Conservation (phyloP, 2,888 invertebrate genomes). For the Eucriotettix oculatus region DNA sequence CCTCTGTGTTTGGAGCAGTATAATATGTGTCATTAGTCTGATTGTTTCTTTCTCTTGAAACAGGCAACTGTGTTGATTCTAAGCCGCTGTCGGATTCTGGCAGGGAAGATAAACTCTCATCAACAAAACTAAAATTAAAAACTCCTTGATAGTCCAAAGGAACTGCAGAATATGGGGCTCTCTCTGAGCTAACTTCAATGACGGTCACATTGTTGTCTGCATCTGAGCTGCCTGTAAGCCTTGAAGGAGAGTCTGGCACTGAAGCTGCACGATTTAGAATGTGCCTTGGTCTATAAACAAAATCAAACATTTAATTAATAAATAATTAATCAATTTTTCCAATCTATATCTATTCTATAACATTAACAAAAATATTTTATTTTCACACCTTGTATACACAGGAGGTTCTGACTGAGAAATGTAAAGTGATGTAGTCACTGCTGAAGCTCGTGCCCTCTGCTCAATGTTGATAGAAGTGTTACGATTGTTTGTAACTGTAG, state of each 20-base stretch:
- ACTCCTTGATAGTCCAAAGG: constrained; percentile 6
- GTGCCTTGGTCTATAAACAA: constrained; percentile 5
- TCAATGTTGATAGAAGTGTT: too few species aligned
- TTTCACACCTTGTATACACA: constrained; percentile 9
- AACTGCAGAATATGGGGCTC: constrained; percentile 1
- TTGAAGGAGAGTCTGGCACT: constrained; percentile 6
- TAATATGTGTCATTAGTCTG: constrained; percentile 11
- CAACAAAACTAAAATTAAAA: constrained; percentile 15
- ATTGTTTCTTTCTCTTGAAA: constrained; percentile 1
- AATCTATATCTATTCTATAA: neutral
- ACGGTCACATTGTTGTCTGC: constrained; percentile 16
- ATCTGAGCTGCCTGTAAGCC: neutral
- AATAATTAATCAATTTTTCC: neutral
- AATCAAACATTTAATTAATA: neutral
- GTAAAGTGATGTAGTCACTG: constrained; percentile 8
- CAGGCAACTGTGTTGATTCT: too few species aligned
- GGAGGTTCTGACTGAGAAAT: constrained; percentile 13
- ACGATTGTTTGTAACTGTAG: too few species aligned
- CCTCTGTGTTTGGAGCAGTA: constrained; percentile 14
- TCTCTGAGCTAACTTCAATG: constrained; percentile 15
- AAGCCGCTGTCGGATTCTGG: too few species aligned
- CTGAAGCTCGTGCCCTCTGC: too few species aligned
- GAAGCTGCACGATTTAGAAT: constrained; percentile 9
- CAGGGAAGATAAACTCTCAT: constrained; percentile 7
- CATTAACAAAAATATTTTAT: neutral